Evolutionary conservation across 2,888 invertebrate genomes (phyloP), one percentile per base, ranked within the genome.

Genomic region (Mythimna vitellina): DNA sequence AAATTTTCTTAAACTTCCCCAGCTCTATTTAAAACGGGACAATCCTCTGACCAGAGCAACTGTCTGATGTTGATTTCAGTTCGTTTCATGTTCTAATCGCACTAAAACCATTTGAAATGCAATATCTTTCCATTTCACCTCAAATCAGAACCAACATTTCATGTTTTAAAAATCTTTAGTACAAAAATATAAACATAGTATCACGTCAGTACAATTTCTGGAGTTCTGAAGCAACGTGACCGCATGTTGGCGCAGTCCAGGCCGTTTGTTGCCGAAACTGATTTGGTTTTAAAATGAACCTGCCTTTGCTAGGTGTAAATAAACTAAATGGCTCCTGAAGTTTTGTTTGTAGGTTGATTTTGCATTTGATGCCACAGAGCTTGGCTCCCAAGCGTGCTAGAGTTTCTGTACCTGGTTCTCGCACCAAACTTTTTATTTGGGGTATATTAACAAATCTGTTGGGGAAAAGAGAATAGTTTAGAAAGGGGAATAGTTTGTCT

Each of bases 261-360:
- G 3, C 64, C 53, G 76, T 42, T 56, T 80, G 81, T 80, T 85
- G 84, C 83, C 87, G 86, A 82, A 84, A 78, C 85, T 84, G 86
- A 83, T 87, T 87, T 86, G 87, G 77, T 87, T 84, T 86, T 87
- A 75, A 87, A 87, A 87, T 87, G 79, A 85, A 78, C 63, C 58
- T 8, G 9, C 7, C 38, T 22, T 56, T 62, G 60, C 32, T 73
- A 80, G 73, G 70, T 73, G 80, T 57, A 46, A 78, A 54, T 61
- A 32, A 75, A 79, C 63, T 78, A 63, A 78, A 66, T 66, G 66
- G 35, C 60, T 65, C 20, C 56, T 61, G 56, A 66, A 76, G 42
- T 67, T 76, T 61, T 25, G 46, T 56, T 35, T 14, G 1, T 60
- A 35, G 5, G 57, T 64, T 63, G 49, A 63, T 51, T 72, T 80